Base-by-base conservation (phyloP, 2,797 vertebrate genomes). In the Galaxias olidus region DNA sequence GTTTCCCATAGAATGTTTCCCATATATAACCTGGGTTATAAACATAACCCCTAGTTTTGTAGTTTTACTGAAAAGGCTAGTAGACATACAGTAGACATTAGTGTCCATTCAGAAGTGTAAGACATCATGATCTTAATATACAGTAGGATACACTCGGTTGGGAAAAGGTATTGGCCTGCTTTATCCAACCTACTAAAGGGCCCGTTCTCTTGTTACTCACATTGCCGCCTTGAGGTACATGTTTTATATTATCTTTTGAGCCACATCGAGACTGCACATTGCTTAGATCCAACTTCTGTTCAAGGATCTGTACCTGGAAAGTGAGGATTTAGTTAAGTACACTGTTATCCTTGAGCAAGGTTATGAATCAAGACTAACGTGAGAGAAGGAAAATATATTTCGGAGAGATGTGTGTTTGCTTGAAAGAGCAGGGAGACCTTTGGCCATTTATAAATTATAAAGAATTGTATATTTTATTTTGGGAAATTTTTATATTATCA, bases 181-280 rank as follows among this genome's bases (percentile, higher is more conserved):
- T 3, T 15, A 54, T 72, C 62, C 66, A 73, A 57, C 62, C 13
- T 4, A 30, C 59, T 64, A 48, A 44, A 19, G 43, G 57, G 59
- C 61, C 60, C 1, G 14, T 9, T 67, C 49, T 57, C 17, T 3
- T 49, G 80, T 88, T 75, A 92, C 89, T 91, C 85, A 91, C 90
- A 18, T 90, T 91, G 71, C 91, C 89, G 59, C 90, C 90, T 77
- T 96, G 94, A 0, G 96, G 92, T 72, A 91, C 86, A 87, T 97
- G 94, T 94, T 93, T 96, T 87, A 97, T 89, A 94, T 98, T 98
- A 91, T 95, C 96, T 95, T 97, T 97, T 92, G 96, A 97, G 90
- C 96, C 96, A 74, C 96, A 98, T 74, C 71, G 95, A 81, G 91
- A 83, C 80, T 88, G 90, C 75, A 91, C 90, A 69, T 45, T 87